phyloP scores from a whole-genome alignment of 2,888 invertebrate species.

The Dioctria linearis region DNA sequence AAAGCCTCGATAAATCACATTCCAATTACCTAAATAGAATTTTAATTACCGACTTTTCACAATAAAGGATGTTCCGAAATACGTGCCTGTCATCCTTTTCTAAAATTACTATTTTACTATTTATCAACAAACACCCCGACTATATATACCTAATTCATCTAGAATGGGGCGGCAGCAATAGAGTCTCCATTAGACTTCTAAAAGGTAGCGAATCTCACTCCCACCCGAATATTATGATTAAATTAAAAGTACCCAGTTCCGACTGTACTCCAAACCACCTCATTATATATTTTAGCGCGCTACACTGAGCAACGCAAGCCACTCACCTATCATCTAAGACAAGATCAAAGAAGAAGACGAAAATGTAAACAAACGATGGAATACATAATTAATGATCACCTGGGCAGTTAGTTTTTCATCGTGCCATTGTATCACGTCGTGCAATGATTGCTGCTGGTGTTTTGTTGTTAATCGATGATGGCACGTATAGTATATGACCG shows the following conservation, averaged over 20 bases:
- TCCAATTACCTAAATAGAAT: no score
- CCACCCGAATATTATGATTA: neutral
- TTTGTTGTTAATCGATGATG: conserved; percentile 33
- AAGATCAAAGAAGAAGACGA: neutral
- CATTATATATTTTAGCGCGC: neutral
- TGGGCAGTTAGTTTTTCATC: conserved; percentile 5
- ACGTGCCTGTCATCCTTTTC: no score
- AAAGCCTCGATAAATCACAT: no score
- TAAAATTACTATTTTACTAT: no score
- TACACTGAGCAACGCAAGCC: neutral
- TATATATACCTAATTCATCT: no score
- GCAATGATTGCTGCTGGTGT: conserved; percentile 36
- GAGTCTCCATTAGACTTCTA: neutral
- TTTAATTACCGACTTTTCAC: no score
- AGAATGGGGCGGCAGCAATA: no score
- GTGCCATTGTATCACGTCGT: conserved; percentile 17
- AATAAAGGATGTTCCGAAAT: no score
- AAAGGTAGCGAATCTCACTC: neutral
- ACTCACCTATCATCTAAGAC: conserved; percentile 1
- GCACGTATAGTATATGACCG: conserved; percentile 16
- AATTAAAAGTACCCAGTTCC: neutral
- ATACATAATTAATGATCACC: conserved; percentile 14
- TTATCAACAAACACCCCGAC: no score
- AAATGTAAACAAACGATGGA: conserved; percentile 29
- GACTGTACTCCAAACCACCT: neutral